These are phyloP conservation scores for Thomomys bottae DNA, from an alignment of 2,113 vertebrate species.

Conservation along the genomic window DNA sequence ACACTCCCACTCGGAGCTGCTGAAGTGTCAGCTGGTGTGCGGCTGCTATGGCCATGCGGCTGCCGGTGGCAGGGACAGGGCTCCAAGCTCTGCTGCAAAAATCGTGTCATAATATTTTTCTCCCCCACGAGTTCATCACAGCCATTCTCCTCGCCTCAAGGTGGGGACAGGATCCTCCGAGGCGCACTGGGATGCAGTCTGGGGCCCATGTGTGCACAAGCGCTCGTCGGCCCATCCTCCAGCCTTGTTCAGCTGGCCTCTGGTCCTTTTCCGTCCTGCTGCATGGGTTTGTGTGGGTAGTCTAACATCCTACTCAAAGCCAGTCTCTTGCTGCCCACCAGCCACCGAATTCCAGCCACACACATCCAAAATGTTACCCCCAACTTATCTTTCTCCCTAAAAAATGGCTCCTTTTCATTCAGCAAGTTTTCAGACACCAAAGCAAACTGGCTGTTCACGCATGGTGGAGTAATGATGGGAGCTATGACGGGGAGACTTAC, in stretches of 20 bases:
- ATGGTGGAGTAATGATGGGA: background rate
- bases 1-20: constrained; percentile 63
- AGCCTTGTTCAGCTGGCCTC: background rate
- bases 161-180: constrained; percentile 71
- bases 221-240: background rate
- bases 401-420: background rate
- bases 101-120: constrained; percentile 80
- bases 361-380: background rate
- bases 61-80: background rate
- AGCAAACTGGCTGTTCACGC: background rate
- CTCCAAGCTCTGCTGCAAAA: constrained; percentile 1
- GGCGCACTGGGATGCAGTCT: background rate
- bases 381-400: background rate
- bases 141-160: constrained; percentile 65
- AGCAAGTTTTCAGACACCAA: background rate
- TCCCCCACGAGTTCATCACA: constrained; percentile 73
- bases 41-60: constrained; percentile 50
- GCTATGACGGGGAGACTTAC: background rate
- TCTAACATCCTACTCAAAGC: rapidly evolving
- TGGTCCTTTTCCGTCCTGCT: background rate
- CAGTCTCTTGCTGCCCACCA: background rate
- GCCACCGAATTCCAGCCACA: too few species aligned
- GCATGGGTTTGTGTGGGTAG: background rate
- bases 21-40: constrained; percentile 66
- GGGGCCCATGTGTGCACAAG: too few species aligned